Evolutionary conservation across 2,888 invertebrate genomes (phyloP), one percentile per base, ranked within the genome.

Genomic region (Eupithecia dodoneata): DNA sequence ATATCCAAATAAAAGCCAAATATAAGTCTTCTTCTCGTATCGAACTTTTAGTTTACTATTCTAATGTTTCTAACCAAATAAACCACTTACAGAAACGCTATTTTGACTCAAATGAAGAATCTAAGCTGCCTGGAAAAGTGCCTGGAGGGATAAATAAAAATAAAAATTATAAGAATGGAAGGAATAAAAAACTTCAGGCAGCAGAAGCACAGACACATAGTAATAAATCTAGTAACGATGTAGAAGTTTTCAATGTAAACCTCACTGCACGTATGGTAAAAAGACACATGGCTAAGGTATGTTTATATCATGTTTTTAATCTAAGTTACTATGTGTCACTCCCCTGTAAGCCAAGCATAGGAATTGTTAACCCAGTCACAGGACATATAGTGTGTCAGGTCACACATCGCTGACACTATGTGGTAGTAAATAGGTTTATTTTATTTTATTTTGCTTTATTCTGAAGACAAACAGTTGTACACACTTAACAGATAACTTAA

Each of bases 181-280:
- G 69, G 18, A 78, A 70, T 15, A 69, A 66, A 59, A 59, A 41
- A 66, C 3, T 18, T 9, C 66, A 73, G 77, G 41, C 67, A 42
- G 55, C 79, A 15, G 76, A 70, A 59, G 75, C 7, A 65, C 76
- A 71, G 45, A 66, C 71, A 7, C 42, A 74, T 49, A 63, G 63
- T 15, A 74, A 71, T 63, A 76, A 70, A 42, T 59, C 66, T 74
- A 71, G 75, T 55, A 75, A 83, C 71, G 81, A 91, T 79, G 87
- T 93, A 4, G 85, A 94, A 87, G 90, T 93, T 18, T 94, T 86
- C 80, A 92, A 91, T 77, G 87, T 94, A 42, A 93, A 91, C 85
- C 87, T 92, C 18, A 92, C 90, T 15, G 87, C 90, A 42, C 84
- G 83, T n/a, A 76, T 89, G 71, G 44, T 90, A 49, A 90, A 88